Base-by-base conservation (phyloP, 2,113 vertebrate genomes). In the Halcyon malimbica region DNA sequence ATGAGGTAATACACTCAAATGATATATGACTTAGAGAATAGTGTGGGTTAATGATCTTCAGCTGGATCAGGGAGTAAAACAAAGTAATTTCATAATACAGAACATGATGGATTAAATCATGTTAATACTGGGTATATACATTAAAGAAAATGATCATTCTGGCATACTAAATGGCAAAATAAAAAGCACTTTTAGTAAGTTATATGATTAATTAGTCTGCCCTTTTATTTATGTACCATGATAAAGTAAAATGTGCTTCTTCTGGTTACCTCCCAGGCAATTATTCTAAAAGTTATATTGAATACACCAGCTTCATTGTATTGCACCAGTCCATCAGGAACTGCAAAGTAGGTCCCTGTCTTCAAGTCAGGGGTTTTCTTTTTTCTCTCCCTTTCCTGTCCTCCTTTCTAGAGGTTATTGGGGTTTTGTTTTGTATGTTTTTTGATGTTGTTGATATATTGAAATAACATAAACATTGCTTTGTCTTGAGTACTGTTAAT, bases 111-210 rank as follows among this genome's bases (percentile, higher is more conserved):
- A 99, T 99, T 98, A 98, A 98, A 97, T 95, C 97, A 94, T 98
- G 98, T 98, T 98, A 98, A 98, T 98, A 98, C 98, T 97, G 97
- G 97, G 97, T 98, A 98, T 98, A 99, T 99, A 98, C 99, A 99
- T 99, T 99, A 99, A 99, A 98, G 98, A 97, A 98, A 99, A 98
- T 98, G 97, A 98, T 98, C 97, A 97, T 92, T 96, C 98, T 99
- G 98, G 99, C 98, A 98, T 98, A 96, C 98, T 98, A 98, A 98
- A 99, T 98, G 98, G 99, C 98, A 98, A 99, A 99, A 99, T 99
- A 99, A 99, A 97, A 99, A 98, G 98, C 99, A 99, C 99, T 99
- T 99, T 98, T 98, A 98, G 98, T 98, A 99, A 99, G 98, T 99
- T 98, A 97, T 98, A 97, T 98, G 99, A 99, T 99, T 98, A 99